Base-by-base conservation (phyloP, 35 echinoderm and acorn worm species). In the Ptychodera flava region DNA sequence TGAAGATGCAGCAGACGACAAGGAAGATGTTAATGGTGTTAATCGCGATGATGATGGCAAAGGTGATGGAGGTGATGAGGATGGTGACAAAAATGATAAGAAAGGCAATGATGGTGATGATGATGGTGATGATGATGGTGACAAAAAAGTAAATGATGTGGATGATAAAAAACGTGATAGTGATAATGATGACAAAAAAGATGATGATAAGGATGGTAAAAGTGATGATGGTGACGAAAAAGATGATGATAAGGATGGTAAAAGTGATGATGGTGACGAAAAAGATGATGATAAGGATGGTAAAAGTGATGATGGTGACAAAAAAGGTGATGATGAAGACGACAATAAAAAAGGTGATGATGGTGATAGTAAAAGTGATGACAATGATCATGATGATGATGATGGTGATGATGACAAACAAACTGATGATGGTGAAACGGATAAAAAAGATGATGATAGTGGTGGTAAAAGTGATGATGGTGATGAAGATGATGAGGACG, bases 151-250 rank as follows among this genome's bases (percentile, higher is more conserved):
- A 16, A 80, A 80, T 27, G 78, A 88, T 29, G 86, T 88, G 16
- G 31, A 81, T 29, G 78, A 36, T 76, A 27, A 86, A 16, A 1
- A 81, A 38, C n/a, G 15, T 16, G 82, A 82, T 29, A n/a, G n/a
- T n/a, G n/a, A n/a, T n/a, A n/a, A 35, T 28, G 83, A 89, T 37
- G 78, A 89, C 0, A 84, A 92, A 16, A 85, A 92, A 36, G 36
- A 45, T n/a, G n/a, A n/a, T n/a, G n/a, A n/a, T n/a, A n/a, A n/a
- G n/a, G n/a, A n/a, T n/a, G n/a, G n/a, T n/a, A n/a, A n/a, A n/a
- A n/a, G n/a, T n/a, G n/a, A n/a, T n/a, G n/a, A n/a, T n/a, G 64
- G 33, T 36, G 81, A 35, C 28, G 53, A 33, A 80, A 80, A 88
- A 37, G 79, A 89, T 28, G 82, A 80, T 27, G 78, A 88, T 29